Evolutionary conservation across 2,888 invertebrate species (phyloP).

Genomic region (Torymus texanus): DNA sequence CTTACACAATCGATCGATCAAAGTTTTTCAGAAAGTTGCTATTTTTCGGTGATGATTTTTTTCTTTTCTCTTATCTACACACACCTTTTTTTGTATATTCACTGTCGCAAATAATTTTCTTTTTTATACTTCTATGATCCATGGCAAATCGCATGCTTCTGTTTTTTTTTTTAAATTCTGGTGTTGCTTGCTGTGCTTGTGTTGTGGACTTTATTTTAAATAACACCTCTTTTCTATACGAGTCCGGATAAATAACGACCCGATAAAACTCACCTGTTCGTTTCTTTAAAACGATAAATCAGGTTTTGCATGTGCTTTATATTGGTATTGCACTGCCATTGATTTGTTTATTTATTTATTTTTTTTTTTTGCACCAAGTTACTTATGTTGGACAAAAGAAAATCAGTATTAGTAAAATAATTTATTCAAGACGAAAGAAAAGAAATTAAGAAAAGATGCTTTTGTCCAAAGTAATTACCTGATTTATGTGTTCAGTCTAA

Average conservation of each 20-base stretch:
- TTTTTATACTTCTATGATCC: conserved; percentile 7
- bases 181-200: background rate
- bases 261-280: no score
- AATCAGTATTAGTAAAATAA: no score
- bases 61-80: background rate
- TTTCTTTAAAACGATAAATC: no score
- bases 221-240: no score
- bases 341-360: background rate
- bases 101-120: background rate
- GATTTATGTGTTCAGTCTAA: no score
- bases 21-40: background rate
- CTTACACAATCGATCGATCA: no score
- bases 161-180: background rate
- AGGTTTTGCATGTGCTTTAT: background rate
- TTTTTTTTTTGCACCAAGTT: background rate
- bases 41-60: background rate
- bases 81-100: background rate
- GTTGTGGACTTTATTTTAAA: background rate
- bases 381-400: background rate
- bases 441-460: no score
- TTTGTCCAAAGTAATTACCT: no score
- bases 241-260: no score
- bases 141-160: conserved; percentile 24
- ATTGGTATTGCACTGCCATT: conserved; percentile 4
- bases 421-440: no score